Evolutionary conservation across 2,888 invertebrate genomes (phyloP), one percentile per base, ranked within the genome.

Genomic region (Tachina grossa): DNA sequence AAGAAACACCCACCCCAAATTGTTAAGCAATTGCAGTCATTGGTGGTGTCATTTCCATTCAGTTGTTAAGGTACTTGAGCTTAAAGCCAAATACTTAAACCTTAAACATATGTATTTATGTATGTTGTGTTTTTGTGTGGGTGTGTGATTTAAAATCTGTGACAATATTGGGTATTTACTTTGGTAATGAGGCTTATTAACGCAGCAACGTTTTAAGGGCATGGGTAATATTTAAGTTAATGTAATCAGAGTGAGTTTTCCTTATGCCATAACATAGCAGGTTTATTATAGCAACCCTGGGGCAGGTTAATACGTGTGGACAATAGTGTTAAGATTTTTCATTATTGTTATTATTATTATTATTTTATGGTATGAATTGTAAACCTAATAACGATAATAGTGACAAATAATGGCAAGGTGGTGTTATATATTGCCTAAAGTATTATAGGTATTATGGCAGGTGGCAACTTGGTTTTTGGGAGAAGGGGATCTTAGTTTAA

Each of bases 141-240:
- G 51, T 59, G n/a, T 55, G 45, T 66, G 31, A 68, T 55, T 68
- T 39, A 59, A 81, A 74, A 43, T 66, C 74, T 53, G 68, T 68
- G 81, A 81, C 81, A 75, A 81, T 57, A 75, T 81, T 72, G 85
- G 83, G 78, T 82, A 78, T 82, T 85, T 85, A 82, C 83, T 83
- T 66, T 78, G 79, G 83, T 85, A 85, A 85, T 85, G 83, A 85
- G 83, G 79, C 85, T 85, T 83, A 83, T 85, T 85, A 83, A 85
- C 83, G 79, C 51, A 77, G 22, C 11, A 61, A 61, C 51, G 19
- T 53, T 65, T 59, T 41, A 5, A 51, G 39, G 61, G 41, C 59
- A 74, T 81, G 71, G 19, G 53, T 43, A 14, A 19, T 53, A 43
- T 63, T 43, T 31, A 51, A 63, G 47, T 49, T 39, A 45, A 19